Base-by-base conservation (phyloP, 2,797 vertebrate species). In the Acrossocheilus fasciatus region DNA sequence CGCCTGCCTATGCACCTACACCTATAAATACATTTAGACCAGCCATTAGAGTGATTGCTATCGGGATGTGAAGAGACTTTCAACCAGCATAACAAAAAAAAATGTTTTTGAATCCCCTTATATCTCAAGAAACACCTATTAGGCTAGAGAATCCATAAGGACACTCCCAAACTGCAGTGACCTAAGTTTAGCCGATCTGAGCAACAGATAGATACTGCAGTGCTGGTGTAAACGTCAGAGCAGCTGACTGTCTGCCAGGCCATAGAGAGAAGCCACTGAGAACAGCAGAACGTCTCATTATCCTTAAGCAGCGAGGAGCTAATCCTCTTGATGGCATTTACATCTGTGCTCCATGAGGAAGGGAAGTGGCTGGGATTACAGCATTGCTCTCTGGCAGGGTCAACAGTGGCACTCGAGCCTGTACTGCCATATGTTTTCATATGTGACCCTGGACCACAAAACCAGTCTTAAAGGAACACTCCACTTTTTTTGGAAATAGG, bases 281-380 rank as follows among this genome's bases (percentile, higher is more conserved):
- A 85, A 85, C 59, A 81, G 59, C 87, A 90, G 82, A 83, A 80
- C 88, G 93, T 92, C 88, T 88, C 79, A 84, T 93, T 84, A 88
- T 90, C 57, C 83, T 88, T 88, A 90, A 92, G 88, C 87, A 87
- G 91, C 82, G 47, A 36, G 73, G 87, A 82, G 86, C 83, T 95
- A 94, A 95, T 94, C 87, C 62, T 92, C 91, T 94, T 93, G 85
- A 90, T 92, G 93, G 90, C 90, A 85, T 94, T 90, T 92, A 91
- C 91, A 91, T 92, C 88, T 91, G 90, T 85, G 91, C 90, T 84
- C 59, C 83, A 89, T 83, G 77, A 50, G 86, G 84, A 84, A n/a
- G 59, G 80, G 74, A 76, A 76, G 66, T 30, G 43, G 26, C 57
- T 50, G 83, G 86, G 88, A 88, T 90, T 86, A 90, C 45, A 66